phyloP scores from a whole-genome alignment of 2,888 invertebrate species.

The Dryobotodes eremita region DNA sequence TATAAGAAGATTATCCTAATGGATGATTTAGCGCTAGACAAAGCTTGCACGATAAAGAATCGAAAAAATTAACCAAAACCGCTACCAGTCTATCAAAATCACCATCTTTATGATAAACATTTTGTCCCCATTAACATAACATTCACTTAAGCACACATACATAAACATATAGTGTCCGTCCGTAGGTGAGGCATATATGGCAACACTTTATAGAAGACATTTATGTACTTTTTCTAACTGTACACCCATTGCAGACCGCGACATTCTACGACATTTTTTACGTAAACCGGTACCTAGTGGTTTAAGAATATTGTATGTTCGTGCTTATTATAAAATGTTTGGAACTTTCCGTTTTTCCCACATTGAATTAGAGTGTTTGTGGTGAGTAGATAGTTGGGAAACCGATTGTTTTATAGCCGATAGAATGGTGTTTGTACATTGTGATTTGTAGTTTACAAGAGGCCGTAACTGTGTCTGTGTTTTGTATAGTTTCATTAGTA shows the following conservation, averaged over 20 bases:
- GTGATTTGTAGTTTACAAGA: conserved; percentile 35
- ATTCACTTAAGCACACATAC: conserved; percentile 65
- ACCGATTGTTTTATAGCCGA: conserved; percentile 52
- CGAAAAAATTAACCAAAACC: conserved; percentile 7
- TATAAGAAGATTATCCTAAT: background rate
- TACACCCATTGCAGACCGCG: conserved; percentile 62
- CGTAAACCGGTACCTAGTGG: conserved; percentile 60
- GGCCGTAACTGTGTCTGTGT: conserved; percentile 28
- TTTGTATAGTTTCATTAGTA: conserved; percentile 21
- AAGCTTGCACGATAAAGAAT: background rate
- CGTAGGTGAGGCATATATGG: conserved; percentile 68
- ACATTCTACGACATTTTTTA: conserved; percentile 66
- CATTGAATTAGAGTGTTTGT: conserved; percentile 46
- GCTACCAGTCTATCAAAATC: conserved; percentile 34
- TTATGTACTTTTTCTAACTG: conserved; percentile 69
- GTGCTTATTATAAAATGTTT: conserved; percentile 62
- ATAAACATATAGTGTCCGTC: conserved; percentile 43
- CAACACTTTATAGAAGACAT: conserved; percentile 57
- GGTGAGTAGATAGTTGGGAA: conserved; percentile 26
- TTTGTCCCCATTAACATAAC: conserved; percentile 64
- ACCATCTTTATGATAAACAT: conserved; percentile 52
- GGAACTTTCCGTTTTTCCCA: conserved; percentile 52
- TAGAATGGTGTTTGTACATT: background rate
- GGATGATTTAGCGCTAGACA: background rate
- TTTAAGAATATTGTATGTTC: conserved; percentile 48